Conservation (phyloP, 2,888 invertebrate genomes). For the Mythimna impura region DNA sequence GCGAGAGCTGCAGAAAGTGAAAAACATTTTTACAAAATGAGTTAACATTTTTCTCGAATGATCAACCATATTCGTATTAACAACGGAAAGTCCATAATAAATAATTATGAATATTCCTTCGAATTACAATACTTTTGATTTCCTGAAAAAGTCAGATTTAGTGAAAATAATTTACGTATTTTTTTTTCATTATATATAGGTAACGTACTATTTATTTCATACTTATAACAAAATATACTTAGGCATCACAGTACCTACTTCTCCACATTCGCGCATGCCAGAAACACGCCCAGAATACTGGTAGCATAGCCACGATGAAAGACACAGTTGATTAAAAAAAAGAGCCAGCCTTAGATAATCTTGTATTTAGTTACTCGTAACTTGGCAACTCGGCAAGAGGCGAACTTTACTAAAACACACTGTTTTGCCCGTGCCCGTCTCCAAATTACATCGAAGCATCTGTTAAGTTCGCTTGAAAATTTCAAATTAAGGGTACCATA, state of each 20-base stretch:
- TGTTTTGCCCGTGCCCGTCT: background rate
- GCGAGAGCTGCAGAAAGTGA: background rate
- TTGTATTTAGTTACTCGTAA: background rate
- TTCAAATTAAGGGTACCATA: background rate
- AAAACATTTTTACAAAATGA: background rate
- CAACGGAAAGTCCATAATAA: too few species aligned
- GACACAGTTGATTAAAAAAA: background rate
- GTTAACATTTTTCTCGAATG: background rate
- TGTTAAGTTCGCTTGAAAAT: background rate
- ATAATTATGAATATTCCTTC: too few species aligned
- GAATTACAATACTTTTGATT: background rate
- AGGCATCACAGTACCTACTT: too few species aligned
- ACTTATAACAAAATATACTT: too few species aligned
- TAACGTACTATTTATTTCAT: too few species aligned
- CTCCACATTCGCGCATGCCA: too few species aligned
- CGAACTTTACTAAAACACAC: background rate
- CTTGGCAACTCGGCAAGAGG: background rate
- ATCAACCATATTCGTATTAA: too few species aligned
- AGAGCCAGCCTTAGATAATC: background rate
- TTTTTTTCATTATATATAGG: background rate
- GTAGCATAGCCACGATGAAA: background rate
- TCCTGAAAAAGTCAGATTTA: background rate
- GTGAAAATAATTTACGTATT: too few species aligned
- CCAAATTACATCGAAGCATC: background rate
- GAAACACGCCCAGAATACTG: too few species aligned